These are phyloP conservation scores for Metellina segmentata DNA, from an alignment of 2,888 invertebrate genomes.

Conservation along the genomic window DNA sequence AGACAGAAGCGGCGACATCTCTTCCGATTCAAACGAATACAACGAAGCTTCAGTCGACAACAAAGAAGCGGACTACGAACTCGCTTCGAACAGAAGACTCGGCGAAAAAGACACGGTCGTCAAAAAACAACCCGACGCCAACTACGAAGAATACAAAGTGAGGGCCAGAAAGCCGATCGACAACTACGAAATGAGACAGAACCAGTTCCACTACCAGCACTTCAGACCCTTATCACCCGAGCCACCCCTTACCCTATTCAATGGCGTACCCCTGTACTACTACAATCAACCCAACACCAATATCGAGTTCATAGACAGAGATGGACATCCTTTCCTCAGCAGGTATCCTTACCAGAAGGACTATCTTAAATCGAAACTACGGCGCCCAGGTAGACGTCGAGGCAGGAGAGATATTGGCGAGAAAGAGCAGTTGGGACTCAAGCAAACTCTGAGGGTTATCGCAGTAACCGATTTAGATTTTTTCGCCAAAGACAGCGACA, in stretches of 20 bases:
- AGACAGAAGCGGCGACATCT: constrained; percentile 11
- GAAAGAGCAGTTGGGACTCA: constrained; percentile 86
- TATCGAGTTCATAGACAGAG: constrained; percentile 13
- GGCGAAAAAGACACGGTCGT: not conserved
- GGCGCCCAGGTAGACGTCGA: constrained; percentile 77
- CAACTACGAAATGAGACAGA: constrained; percentile 31
- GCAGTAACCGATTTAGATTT: constrained; percentile 95
- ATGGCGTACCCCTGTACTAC: constrained; percentile 60
- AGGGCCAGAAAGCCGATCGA: constrained; percentile 48
- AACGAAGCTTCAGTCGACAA: constrained; percentile 30
- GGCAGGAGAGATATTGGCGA: constrained; percentile 74
- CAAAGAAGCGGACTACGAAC: constrained; percentile 43
- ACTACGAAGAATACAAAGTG: constrained; percentile 28
- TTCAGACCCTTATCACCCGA: constrained; percentile 50
- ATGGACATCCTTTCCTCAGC: constrained; percentile 27
- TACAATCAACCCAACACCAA: constrained; percentile 45
- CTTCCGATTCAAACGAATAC: constrained; percentile 23
- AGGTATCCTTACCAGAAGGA: constrained; percentile 58
- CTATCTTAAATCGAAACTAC: constrained; percentile 69
- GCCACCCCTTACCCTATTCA: constrained; percentile 67
- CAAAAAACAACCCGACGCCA: not conserved
- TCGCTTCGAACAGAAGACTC: constrained; percentile 18
- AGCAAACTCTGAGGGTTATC: constrained; percentile 93
- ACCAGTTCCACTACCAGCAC: constrained; percentile 19
- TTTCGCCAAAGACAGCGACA: constrained; percentile 82